Evolutionary conservation across 2,888 invertebrate genomes (phyloP).

Genomic region (Tenthredo notha): DNA sequence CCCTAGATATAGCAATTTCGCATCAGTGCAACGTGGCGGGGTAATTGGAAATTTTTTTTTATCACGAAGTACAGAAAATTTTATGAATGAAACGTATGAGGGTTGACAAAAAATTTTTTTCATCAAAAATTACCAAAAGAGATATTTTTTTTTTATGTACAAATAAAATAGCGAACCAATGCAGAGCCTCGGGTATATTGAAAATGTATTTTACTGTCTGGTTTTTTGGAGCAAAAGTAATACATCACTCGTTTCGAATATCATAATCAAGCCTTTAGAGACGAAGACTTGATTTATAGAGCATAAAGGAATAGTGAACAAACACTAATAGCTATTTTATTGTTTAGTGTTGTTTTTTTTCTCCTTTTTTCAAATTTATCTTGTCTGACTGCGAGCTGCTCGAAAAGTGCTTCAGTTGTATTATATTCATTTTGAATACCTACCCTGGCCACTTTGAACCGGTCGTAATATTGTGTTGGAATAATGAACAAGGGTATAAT

Average conservation of each 20-base stretch:
- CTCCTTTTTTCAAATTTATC: neutral
- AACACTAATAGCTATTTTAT: too few species aligned
- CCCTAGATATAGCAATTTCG: constrained; percentile 1
- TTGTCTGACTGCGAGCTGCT: neutral
- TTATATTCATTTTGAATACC: neutral
- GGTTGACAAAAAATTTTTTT: neutral
- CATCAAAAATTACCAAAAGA: neutral
- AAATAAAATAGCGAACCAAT: too few species aligned
- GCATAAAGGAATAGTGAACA: neutral
- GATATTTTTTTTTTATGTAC: too few species aligned
- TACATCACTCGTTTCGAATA: neutral
- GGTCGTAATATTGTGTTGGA: neutral
- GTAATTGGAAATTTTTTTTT: constrained; percentile 12
- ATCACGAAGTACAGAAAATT: neutral
- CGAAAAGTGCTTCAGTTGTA: neutral
- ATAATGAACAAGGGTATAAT: neutral
- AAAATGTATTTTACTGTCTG: too few species aligned
- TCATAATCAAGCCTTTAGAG: neutral
- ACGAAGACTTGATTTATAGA: neutral
- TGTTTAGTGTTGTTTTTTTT: neutral
- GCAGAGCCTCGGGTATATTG: too few species aligned
- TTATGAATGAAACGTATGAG: neutral
- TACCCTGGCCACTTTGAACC: constrained; percentile 1
- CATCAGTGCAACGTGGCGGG: neutral
- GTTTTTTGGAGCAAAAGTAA: too few species aligned